phyloP scores from a whole-genome alignment of 23 tunicate species.

The Diplosoma virens region DNA sequence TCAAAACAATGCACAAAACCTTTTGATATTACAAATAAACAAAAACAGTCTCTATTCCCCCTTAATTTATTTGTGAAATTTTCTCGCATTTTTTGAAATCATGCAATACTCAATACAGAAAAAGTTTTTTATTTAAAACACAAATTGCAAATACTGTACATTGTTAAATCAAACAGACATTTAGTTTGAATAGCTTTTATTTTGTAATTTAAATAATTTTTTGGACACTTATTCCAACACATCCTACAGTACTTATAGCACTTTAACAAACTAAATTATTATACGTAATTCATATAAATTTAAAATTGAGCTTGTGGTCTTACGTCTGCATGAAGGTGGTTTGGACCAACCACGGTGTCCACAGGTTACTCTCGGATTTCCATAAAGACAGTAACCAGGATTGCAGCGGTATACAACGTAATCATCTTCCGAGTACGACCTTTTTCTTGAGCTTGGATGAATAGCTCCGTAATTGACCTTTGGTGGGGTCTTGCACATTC shows the following conservation, averaged over 20 bases:
- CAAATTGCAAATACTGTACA: too few relatives aligned
- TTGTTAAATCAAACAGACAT: neutral
- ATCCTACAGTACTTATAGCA: neutral
- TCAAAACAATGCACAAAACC: too few relatives aligned
- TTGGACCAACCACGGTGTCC: neutral
- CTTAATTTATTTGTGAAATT: too few relatives aligned
- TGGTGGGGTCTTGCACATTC: neutral
- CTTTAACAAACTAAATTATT: neutral
- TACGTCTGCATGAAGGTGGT: slow-evolving; percentile 2
- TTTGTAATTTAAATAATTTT: neutral
- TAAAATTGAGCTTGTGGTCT: too few relatives aligned
- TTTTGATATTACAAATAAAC: too few relatives aligned
- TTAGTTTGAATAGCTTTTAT: neutral
- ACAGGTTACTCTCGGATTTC: slow-evolving; percentile 3
- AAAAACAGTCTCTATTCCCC: too few relatives aligned
- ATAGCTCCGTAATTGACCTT: neutral
- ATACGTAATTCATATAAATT: too few relatives aligned
- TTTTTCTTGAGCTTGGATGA: neutral
- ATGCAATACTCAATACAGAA: neutral
- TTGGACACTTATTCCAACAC: neutral
- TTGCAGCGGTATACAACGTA: slow-evolving; percentile 12
- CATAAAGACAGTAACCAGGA: slow-evolving; percentile 11
- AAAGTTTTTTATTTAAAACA: neutral
- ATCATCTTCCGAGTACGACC: neutral
- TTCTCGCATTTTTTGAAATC: neutral